These are phyloP conservation scores for Brachypterus glaber DNA, from an alignment of 2,888 invertebrate genomes.

Conservation along the genomic window DNA sequence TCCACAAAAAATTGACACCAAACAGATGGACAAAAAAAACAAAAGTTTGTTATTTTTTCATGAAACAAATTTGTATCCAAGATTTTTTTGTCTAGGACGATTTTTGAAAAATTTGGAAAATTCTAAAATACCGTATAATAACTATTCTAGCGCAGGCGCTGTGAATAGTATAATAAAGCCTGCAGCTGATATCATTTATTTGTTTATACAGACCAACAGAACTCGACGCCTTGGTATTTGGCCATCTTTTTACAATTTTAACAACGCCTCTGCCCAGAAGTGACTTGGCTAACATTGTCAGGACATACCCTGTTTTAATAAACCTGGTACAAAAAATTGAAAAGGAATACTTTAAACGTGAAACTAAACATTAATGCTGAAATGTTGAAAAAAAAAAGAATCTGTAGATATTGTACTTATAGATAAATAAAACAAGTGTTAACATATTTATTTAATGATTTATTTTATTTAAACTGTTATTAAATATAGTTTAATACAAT, in stretches of 20 bases:
- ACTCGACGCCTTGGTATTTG: conserved; percentile 91
- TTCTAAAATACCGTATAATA: too few relatives aligned
- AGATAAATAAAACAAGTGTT: conserved; percentile 1
- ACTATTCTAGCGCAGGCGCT: too few relatives aligned
- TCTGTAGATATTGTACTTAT: not conserved
- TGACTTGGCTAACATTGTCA: conserved; percentile 69
- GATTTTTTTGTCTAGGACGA: too few relatives aligned
- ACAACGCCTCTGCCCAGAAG: conserved; percentile 82
- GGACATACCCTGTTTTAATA: conserved; percentile 67
- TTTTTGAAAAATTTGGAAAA: too few relatives aligned
- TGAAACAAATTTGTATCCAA: too few relatives aligned
- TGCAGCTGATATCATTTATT: too few relatives aligned
- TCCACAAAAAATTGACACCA: too few relatives aligned
- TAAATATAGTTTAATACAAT: not conserved
- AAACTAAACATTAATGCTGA: conserved; percentile 12
- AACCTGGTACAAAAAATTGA: conserved; percentile 78
- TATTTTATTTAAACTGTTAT: not conserved
- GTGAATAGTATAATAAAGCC: too few relatives aligned
- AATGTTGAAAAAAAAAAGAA: not conserved
- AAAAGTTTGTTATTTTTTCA: too few relatives aligned
- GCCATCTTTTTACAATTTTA: conserved; percentile 90
- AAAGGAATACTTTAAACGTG: conserved; percentile 60
- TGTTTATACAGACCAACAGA: conserved; percentile 87
- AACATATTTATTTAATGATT: too few relatives aligned
- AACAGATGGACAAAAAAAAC: too few relatives aligned